Evolutionary conservation across 1,140 invertebrate genomes (phyloP).

Genomic region (Piezodorus guildinii): DNA sequence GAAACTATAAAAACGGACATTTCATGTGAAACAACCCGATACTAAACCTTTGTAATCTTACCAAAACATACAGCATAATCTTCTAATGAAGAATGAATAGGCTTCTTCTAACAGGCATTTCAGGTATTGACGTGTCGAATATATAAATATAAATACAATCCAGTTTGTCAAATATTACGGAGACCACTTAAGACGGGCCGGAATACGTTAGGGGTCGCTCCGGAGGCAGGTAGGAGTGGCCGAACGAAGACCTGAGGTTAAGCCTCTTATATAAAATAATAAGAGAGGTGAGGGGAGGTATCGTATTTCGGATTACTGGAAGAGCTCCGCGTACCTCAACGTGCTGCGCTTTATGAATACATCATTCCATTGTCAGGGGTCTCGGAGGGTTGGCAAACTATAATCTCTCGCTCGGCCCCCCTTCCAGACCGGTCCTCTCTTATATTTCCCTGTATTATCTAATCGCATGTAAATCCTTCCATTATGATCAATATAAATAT

Average conservation of each 20-base stretch:
- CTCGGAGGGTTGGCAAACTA: not conserved
- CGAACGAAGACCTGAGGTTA: not conserved
- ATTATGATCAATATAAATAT: slow-evolving; percentile 8
- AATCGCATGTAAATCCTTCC: not conserved
- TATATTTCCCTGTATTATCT: slow-evolving; percentile 3
- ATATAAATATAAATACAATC: too few species aligned
- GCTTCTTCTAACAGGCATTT: too few species aligned
- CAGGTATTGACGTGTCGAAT: too few species aligned
- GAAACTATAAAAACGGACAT: too few species aligned
- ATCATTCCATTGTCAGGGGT: not conserved
- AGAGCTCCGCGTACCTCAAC: not conserved
- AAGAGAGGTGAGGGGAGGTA: not conserved
- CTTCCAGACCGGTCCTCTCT: not conserved
- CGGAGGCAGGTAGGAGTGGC: too few species aligned
- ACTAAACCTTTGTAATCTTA: too few species aligned
- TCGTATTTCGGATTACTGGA: slow-evolving; percentile 8
- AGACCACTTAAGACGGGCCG: too few species aligned
- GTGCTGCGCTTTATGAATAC: not conserved
- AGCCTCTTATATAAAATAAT: not conserved
- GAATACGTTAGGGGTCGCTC: too few species aligned
- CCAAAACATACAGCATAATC: too few species aligned
- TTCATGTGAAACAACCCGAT: too few species aligned
- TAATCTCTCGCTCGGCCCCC: not conserved
- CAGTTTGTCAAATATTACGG: too few species aligned
- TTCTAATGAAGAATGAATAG: too few species aligned